phyloP scores from a whole-genome alignment of 2,888 invertebrate genomes.

The Cosmopolites sordidus region DNA sequence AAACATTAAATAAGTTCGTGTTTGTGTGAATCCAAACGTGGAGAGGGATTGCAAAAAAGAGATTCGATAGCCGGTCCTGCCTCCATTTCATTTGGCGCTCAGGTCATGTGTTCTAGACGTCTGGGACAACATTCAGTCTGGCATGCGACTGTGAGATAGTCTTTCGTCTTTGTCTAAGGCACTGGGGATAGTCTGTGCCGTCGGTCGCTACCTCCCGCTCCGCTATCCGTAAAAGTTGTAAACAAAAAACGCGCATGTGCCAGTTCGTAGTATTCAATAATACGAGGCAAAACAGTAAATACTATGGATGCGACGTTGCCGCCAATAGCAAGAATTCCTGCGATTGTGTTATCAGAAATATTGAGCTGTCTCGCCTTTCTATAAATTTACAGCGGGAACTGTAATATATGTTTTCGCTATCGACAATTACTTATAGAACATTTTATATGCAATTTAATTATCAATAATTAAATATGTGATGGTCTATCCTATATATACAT shows the following conservation, averaged over 20 bases:
- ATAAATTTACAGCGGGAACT: too few species aligned
- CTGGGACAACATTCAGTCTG: slow-evolving; percentile 38
- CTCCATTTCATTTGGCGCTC: slow-evolving; percentile 37
- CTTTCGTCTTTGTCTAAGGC: slow-evolving; percentile 20
- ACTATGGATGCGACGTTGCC: slow-evolving; percentile 12
- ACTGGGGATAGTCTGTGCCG: neutral
- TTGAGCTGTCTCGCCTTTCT: too few species aligned
- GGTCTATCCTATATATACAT: too few species aligned
- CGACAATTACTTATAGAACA: too few species aligned
- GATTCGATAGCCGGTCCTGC: slow-evolving; percentile 15
- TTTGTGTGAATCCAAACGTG: too few species aligned
- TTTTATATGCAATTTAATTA: too few species aligned
- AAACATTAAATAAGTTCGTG: too few species aligned
- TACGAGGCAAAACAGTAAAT: slow-evolving; percentile 30
- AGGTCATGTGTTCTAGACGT: slow-evolving; percentile 43
- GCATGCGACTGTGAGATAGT: slow-evolving; percentile 25
- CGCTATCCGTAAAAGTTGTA: slow-evolving; percentile 44
- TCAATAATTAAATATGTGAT: too few species aligned
- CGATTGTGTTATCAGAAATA: too few species aligned
- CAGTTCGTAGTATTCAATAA: slow-evolving; percentile 46
- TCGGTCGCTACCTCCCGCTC: slow-evolving; percentile 8
- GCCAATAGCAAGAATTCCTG: too few species aligned
- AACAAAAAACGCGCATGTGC: slow-evolving; percentile 53
- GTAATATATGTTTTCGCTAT: too few species aligned
- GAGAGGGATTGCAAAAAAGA: too few species aligned